Evolutionary conservation across 2,113 vertebrate species (phyloP).

Genomic region (cattle (Bos taurus)): ARS-UCD2.0 NC_037357.1:110795001-110795500

Average conservation of each 20-base stretch:
- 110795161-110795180: constrained; percentile 2
- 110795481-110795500: background rate
- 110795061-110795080: background rate
- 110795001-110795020: background rate
- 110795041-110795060: background rate
- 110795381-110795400: constrained; percentile 79
- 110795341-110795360: background rate
- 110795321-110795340: constrained; percentile 44
- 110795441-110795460: constrained; percentile 11
- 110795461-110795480: constrained; percentile 18
- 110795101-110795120: background rate
- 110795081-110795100: background rate
- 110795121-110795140: background rate
- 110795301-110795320: constrained; percentile 35
- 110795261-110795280: constrained; percentile 39
- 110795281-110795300: constrained; percentile 33
- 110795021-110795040: background rate
- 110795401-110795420: constrained; percentile 31
- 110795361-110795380: constrained; percentile 14
- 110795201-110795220: constrained; percentile 24
- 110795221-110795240: constrained; percentile 9
- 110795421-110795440: background rate
- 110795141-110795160: background rate
- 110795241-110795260: constrained; percentile 50
- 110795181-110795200: constrained; percentile 36